Evolutionary conservation across 2,888 invertebrate species (phyloP).

Genomic region (Chrysolina americana): DNA sequence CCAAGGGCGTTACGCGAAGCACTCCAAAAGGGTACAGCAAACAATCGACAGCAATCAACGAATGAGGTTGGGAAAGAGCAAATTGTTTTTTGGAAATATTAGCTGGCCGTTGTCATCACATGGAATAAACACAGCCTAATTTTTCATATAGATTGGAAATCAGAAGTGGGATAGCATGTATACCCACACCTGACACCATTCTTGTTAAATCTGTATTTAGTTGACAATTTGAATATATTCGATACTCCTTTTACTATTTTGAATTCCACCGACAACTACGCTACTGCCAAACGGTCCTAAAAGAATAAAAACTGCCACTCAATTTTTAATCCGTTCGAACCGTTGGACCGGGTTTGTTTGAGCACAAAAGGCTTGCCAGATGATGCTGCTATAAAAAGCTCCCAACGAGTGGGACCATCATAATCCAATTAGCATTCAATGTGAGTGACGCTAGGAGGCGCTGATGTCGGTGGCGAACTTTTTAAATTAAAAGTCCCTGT

Average conservation of each 20-base stretch:
- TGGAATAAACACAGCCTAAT: no score
- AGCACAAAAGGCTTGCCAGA: slow-evolving; percentile 57
- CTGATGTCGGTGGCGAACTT: slow-evolving; percentile 61
- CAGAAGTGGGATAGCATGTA: neutral
- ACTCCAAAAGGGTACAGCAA: neutral
- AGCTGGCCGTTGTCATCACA: no score
- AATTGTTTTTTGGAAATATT: no score
- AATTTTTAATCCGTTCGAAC: slow-evolving; percentile 63
- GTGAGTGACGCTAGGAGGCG: slow-evolving; percentile 60
- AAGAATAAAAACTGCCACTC: slow-evolving; percentile 59
- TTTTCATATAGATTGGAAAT: neutral
- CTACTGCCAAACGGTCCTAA: slow-evolving; percentile 40
- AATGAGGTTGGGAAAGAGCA: no score
- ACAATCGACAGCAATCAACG: neutral
- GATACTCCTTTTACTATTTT: neutral
- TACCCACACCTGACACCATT: neutral
- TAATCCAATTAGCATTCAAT: slow-evolving; percentile 68
- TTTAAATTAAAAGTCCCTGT: slow-evolving; percentile 65
- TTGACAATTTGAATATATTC: neutral
- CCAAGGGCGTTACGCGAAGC: neutral
- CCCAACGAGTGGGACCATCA: slow-evolving; percentile 64
- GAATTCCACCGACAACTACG: neutral
- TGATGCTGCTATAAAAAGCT: slow-evolving; percentile 65
- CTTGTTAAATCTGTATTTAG: neutral
- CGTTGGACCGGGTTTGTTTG: slow-evolving; percentile 55